Evolutionary conservation across 1,140 invertebrate genomes (phyloP).

Genomic region (Drosophila pectinifera): DNA sequence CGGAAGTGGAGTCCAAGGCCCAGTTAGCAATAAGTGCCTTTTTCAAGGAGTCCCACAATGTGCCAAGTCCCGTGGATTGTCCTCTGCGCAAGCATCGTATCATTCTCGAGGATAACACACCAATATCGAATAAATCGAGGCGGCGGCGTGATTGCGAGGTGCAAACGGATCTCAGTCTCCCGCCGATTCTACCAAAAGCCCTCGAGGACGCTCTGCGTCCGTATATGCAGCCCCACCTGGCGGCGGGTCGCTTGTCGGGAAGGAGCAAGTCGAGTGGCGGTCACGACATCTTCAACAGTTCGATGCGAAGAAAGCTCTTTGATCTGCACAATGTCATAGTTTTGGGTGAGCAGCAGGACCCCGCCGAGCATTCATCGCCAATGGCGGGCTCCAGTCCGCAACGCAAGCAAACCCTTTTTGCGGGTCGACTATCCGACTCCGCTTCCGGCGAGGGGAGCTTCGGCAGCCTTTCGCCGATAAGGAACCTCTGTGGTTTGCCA

Average conservation of each 20-base stretch:
- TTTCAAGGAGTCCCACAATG: slow-evolving; percentile 86
- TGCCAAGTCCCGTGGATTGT: slow-evolving; percentile 86
- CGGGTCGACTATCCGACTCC: slow-evolving; percentile 72
- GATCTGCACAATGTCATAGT: slow-evolving; percentile 71
- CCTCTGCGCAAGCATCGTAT: slow-evolving; percentile 78
- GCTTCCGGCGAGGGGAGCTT: slow-evolving; percentile 64
- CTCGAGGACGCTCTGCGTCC: slow-evolving; percentile 86
- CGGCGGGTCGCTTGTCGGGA: slow-evolving; percentile 42
- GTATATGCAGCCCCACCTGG: slow-evolving; percentile 85
- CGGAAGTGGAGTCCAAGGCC: slow-evolving; percentile 86
- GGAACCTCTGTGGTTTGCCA: slow-evolving; percentile 63
- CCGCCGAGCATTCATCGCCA: slow-evolving; percentile 10
- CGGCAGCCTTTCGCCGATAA: slow-evolving; percentile 78
- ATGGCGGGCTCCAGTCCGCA: slow-evolving; percentile 76
- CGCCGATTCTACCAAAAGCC: slow-evolving; percentile 84
- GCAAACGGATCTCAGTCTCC: slow-evolving; percentile 86
- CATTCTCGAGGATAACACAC: slow-evolving; percentile 70
- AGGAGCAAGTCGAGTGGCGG: slow-evolving; percentile 14
- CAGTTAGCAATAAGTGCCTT: slow-evolving; percentile 86
- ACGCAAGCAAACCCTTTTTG: slow-evolving; percentile 65
- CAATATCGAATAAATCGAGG: slow-evolving; percentile 66
- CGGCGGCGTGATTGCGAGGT: slow-evolving; percentile 68
- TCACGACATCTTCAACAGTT: slow-evolving; percentile 65
- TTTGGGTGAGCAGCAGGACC: slow-evolving; percentile 58
- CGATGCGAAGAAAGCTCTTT: slow-evolving; percentile 79